Evolutionary conservation across 2,797 vertebrate genomes (phyloP), one percentile per base, ranked within the genome.

Genomic region (Neomorphus geoffroyi): DNA sequence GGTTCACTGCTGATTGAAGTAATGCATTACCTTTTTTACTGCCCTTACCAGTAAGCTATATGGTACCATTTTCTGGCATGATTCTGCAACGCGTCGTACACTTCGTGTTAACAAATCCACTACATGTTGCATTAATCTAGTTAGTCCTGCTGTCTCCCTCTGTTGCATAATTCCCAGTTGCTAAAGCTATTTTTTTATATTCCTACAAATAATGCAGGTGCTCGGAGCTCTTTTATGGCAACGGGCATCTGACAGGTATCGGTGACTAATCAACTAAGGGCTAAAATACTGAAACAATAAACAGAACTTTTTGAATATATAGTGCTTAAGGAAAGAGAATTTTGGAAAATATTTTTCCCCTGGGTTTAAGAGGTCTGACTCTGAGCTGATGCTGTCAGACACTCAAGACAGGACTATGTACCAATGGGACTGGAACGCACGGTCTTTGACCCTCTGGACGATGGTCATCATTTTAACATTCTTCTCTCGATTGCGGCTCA

Each of bases 251-350:
- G 92, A 51, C 93, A 88, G 78, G 43, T 95, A 48, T 85, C 60
- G 88, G 90, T 94, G 89, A 97, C 95, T 96, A 96, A 96, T 86
- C 93, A 83, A 96, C 93, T 93, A 97, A 97, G 97, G 96, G 97
- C 96, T 97, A 97, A 96, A 96, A 90, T 78, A 93, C 73, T 88
- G 90, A 95, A 95, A 92, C 86, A 92, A 89, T 93, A 90, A 92
- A 80, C 94, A 92, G 30, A 94, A 94, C 81, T 92, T 91, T 80
- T 73, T 35, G 35, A 87, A 35, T 81, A 80, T 72, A 41, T 37
- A 92, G 74, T 81, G 81, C 88, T 93, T 90, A 92, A 87, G 85
- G 66, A 88, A 91, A 86, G 77, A 88, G 45, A 83, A 87, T 88
- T 78, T 86, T 78, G 86, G 78, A 75, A 94, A 90, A 66, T 94